Evolutionary conservation across 2,888 invertebrate species (phyloP), one percentile per base, ranked within the genome.

Genomic region (Drosophila recens): DNA sequence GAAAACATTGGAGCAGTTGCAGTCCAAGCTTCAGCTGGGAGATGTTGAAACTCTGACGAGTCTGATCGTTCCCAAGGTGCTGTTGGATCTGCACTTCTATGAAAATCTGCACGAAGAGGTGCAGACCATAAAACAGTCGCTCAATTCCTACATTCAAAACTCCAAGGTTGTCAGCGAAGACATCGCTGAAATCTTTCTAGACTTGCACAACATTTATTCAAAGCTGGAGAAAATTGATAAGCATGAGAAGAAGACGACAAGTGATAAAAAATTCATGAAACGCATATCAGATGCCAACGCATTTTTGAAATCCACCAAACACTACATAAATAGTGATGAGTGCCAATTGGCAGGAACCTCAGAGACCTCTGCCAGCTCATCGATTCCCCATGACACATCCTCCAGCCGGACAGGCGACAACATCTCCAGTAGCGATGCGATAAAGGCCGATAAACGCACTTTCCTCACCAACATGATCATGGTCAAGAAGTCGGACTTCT

Each of bases 121-220:
- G 6, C 34, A 23, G 2, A 1, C 3, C 0, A 58, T 84, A 0
- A 69, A 53, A 15, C 36, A 56, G 9, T 27, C 58, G 0, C 17
- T 83, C 0, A 46, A 70, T 0, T 56, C 63, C 0, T 53, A 68
- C 30, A 40, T 48, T 4, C 45, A 64, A 1, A 51, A 87, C 30
- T 48, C 69, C 1, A 34, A 53, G 4, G 48, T 46, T 3, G 38
- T 84, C 3, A 59, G 65, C 23, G 62, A 79, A 4, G 83, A 84
- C n/a, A 66, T 89, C 33, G 81, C 87, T 0, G 79, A 81, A 13
- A 84, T 84, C 9, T 89, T 68, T 30, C 38, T 78, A 4, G 87
- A 87, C 6, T 42, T 84, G 27, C 87, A 84, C 20, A 75, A 70
- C 9, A 81, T 84, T 6, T 84, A 81, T 13, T 53, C 33, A 0